Evolutionary conservation across 2,888 invertebrate genomes (phyloP).

Genomic region (Abrostola tripartita): DNA sequence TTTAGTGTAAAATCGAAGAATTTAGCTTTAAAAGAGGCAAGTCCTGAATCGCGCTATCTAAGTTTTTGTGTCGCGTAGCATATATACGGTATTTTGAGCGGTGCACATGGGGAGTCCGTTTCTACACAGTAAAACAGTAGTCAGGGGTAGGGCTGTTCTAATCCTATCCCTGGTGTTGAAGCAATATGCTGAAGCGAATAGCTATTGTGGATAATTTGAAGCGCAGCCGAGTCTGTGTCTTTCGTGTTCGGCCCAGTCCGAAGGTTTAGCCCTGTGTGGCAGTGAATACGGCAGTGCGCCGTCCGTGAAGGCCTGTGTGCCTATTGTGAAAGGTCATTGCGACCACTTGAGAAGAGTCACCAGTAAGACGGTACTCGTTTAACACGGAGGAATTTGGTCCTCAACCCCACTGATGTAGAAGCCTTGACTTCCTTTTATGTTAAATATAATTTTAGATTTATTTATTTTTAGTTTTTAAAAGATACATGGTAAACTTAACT

Average conservation of each 20-base stretch:
- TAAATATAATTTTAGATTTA: neutral
- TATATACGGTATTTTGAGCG: neutral
- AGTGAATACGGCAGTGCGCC: slow-evolving; percentile 27
- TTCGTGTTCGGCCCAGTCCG: slow-evolving; percentile 34
- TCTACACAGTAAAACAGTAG: slow-evolving; percentile 56
- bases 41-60: slow-evolving; percentile 45
- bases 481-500: too few species aligned
- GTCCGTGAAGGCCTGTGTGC: slow-evolving; percentile 30
- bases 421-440: slow-evolving; percentile 53
- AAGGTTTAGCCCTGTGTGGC: slow-evolving; percentile 40
- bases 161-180: slow-evolving; percentile 36
- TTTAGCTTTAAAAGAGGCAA: slow-evolving; percentile 17
- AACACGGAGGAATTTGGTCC: slow-evolving; percentile 50
- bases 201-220: slow-evolving; percentile 49
- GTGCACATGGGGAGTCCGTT: slow-evolving; percentile 44
- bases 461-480: neutral
- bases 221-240: slow-evolving; percentile 38
- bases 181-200: slow-evolving; percentile 38
- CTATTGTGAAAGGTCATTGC: slow-evolving; percentile 29
- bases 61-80: slow-evolving; percentile 32
- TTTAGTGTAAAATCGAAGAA: too few species aligned
- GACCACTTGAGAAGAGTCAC: slow-evolving; percentile 34
- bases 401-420: slow-evolving; percentile 60
- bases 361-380: slow-evolving; percentile 43
- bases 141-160: slow-evolving; percentile 47